These are phyloP conservation scores for Lepidurus apus DNA, from an alignment of 1,140 invertebrate genomes.

Conservation along the genomic window DNA sequence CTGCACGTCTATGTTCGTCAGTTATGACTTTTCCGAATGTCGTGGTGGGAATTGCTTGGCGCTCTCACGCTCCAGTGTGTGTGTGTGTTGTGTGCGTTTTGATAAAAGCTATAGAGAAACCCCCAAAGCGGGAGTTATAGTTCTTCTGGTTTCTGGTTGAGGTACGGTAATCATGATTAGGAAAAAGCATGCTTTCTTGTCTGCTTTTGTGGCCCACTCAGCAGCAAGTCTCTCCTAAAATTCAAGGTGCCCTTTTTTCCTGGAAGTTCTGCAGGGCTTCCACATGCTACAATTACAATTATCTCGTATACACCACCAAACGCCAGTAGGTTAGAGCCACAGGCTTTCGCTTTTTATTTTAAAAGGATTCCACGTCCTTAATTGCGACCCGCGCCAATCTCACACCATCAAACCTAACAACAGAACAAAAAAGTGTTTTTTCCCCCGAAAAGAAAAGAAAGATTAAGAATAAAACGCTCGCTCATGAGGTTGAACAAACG, in stretches of 20 bases:
- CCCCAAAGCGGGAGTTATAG: conserved; percentile 8
- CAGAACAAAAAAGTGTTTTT: neutral
- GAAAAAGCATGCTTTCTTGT: conserved; percentile 3
- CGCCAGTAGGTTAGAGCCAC: conserved; percentile 9
- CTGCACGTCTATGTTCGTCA: neutral
- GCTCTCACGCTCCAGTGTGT: conserved; percentile 13
- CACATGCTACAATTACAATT: conserved; percentile 15
- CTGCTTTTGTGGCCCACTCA: conserved; percentile 13
- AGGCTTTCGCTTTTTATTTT: conserved; percentile 11
- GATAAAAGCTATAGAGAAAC: neutral
- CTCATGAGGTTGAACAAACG: no score
- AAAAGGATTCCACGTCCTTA: conserved; percentile 4
- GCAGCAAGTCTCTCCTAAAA: neutral
- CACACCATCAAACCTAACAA: neutral
- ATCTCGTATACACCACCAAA: conserved; percentile 7
- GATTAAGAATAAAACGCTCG: neutral
- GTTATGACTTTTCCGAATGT: neutral
- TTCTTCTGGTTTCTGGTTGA: conserved; percentile 8
- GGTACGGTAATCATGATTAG: conserved; percentile 1
- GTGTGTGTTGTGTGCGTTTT: neutral
- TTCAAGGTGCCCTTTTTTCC: conserved; percentile 19
- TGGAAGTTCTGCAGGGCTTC: conserved; percentile 14
- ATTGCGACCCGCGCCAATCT: conserved; percentile 11
- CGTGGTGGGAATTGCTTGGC: neutral
- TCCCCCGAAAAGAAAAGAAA: neutral